phyloP scores from a whole-genome alignment of 2,888 invertebrate genomes.

The Campoplex nolae region DNA sequence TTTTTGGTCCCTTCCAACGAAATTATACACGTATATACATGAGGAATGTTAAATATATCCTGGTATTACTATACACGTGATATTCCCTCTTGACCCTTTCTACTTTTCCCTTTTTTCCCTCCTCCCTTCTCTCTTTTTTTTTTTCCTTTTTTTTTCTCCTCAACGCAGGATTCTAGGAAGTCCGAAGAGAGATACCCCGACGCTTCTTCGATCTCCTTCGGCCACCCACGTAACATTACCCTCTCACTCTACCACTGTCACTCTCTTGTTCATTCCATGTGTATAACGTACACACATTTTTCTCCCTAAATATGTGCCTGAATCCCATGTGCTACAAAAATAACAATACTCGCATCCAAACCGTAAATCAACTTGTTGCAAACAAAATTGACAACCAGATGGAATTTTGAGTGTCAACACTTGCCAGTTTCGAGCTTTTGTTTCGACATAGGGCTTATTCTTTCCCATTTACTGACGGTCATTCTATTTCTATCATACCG shows the following conservation, averaged over 20 bases:
- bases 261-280: slow-evolving; percentile 56
- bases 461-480: neutral
- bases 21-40: slow-evolving; percentile 39
- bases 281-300: slow-evolving; percentile 16
- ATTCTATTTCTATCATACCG: neutral
- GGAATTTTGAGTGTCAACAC: slow-evolving; percentile 5
- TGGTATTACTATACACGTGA: slow-evolving; percentile 44
- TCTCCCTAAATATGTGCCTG: neutral
- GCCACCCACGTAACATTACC: slow-evolving; percentile 79
- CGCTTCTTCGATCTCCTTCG: slow-evolving; percentile 49
- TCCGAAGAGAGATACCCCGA: slow-evolving; percentile 66
- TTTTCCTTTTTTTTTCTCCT: slow-evolving; percentile 41
- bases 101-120: neutral
- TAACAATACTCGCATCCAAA: neutral
- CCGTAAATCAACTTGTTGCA: slow-evolving; percentile 18
- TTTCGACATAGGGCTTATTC: neutral
- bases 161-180: slow-evolving; percentile 67
- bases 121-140: slow-evolving; percentile 17
- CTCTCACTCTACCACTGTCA: slow-evolving; percentile 64
- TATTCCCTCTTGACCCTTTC: slow-evolving; percentile 58
- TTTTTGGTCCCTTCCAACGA: slow-evolving; percentile 57
- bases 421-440: neutral
- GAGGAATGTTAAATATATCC: slow-evolving; percentile 39
- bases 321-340: slow-evolving; percentile 15
- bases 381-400: slow-evolving; percentile 8